These are phyloP conservation scores for Aphis craccivora DNA, from an alignment of 1,140 invertebrate genomes.

Conservation along the genomic window DNA sequence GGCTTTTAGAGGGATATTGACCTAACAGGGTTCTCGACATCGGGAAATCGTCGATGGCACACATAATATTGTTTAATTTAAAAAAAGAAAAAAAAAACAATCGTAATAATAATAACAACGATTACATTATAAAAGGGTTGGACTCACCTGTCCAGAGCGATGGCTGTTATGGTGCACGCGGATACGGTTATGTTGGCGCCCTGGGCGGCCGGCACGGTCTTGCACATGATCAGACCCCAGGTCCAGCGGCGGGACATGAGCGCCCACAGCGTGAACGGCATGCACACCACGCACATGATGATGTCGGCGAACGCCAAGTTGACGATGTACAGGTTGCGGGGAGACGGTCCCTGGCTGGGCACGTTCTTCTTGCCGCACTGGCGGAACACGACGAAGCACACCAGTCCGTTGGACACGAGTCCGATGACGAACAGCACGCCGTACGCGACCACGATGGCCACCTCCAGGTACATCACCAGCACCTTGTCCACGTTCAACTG, in stretches of 20 bases:
- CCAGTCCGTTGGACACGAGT: slow-evolving; percentile 63
- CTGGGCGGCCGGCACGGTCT: slow-evolving; percentile 66
- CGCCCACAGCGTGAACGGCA: slow-evolving; percentile 68
- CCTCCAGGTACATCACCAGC: slow-evolving; percentile 60
- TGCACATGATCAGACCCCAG: slow-evolving; percentile 67
- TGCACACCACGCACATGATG: slow-evolving; percentile 69
- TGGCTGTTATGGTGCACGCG: slow-evolving; percentile 70
- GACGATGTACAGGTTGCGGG: slow-evolving; percentile 72
- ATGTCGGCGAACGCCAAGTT: slow-evolving; percentile 71
- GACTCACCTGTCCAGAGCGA: slow-evolving; percentile 68
- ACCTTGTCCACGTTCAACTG: slow-evolving; percentile 50
- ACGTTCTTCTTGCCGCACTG: slow-evolving; percentile 65
- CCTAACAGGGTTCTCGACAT: too few relatives aligned
- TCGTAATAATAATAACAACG: too few relatives aligned
- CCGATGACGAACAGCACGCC: slow-evolving; percentile 61
- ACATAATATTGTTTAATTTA: too few relatives aligned
- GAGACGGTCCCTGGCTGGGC: slow-evolving; percentile 62
- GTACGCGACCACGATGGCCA: slow-evolving; percentile 61
- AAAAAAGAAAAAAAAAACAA: too few relatives aligned
- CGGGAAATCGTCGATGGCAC: too few relatives aligned
- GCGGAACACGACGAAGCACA: slow-evolving; percentile 64
- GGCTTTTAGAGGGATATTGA: too few relatives aligned
- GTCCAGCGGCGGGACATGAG: slow-evolving; percentile 64
- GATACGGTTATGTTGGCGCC: slow-evolving; percentile 71
- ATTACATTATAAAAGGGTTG: too few relatives aligned